These are phyloP conservation scores for Propithecus perrieri DNA, from an alignment of 2,797 vertebrate species.

Conservation along the genomic window DNA sequence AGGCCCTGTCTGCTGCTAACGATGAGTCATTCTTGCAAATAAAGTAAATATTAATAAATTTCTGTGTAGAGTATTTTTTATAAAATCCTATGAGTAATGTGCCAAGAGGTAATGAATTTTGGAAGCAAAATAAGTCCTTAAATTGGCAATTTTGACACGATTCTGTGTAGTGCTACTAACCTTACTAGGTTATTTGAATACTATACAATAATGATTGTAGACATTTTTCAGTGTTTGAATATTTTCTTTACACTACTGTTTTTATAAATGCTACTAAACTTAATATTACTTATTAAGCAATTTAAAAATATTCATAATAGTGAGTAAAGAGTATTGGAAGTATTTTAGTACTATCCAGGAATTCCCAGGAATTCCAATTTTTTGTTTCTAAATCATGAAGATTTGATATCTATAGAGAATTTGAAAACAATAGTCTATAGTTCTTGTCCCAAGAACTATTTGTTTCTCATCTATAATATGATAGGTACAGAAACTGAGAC, in stretches of 20 bases:
- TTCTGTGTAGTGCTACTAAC: not conserved
- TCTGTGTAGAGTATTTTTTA: not conserved
- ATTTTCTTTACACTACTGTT: not conserved
- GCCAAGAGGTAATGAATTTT: conserved; percentile 43
- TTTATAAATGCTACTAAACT: not conserved
- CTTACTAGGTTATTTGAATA: conserved; percentile 25
- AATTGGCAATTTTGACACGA: conserved; percentile 31
- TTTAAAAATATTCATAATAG: not conserved
- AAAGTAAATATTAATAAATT: conserved; percentile 57
- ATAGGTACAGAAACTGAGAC: not conserved
- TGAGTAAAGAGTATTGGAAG: not conserved
- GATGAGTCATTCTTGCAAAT: conserved; percentile 60
- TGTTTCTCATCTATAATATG: conserved; percentile 3
- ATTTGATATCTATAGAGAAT: not conserved
- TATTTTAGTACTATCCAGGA: not conserved
- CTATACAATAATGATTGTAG: not conserved
- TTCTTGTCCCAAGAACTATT: not conserved
- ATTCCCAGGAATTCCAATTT: not conserved
- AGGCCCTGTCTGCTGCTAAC: conserved; percentile 34
- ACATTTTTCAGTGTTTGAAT: not conserved
- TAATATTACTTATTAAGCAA: not conserved
- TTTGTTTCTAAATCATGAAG: not conserved
- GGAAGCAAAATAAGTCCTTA: conserved; percentile 50
- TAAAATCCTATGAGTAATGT: conserved; percentile 25
- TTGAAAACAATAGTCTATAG: not conserved